Conservation (phyloP, 2,113 vertebrate species). For the Danio rerio region GRCz12tu NC_133183.1:45918501-45919000, state of each 20-base stretch:
- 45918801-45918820: neutral
- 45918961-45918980: no score
- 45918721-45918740: constrained; percentile 11
- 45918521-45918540: no score
- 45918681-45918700: neutral
- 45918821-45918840: neutral
- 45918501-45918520: no score
- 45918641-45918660: neutral
- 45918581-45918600: neutral
- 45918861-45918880: no score
- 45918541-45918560: constrained; percentile 38
- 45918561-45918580: constrained; percentile 1
- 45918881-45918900: no score
- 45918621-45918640: neutral
- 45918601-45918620: constrained; percentile 12
- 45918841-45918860: no score
- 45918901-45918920: no score
- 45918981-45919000: no score
- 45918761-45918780: neutral
- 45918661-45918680: constrained; percentile 19
- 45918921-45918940: no score
- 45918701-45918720: neutral
- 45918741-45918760: constrained; percentile 16
- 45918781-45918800: neutral
- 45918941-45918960: no score